Conservation (phyloP, 2,888 invertebrate genomes). For the Tridacna crocea region DNA sequence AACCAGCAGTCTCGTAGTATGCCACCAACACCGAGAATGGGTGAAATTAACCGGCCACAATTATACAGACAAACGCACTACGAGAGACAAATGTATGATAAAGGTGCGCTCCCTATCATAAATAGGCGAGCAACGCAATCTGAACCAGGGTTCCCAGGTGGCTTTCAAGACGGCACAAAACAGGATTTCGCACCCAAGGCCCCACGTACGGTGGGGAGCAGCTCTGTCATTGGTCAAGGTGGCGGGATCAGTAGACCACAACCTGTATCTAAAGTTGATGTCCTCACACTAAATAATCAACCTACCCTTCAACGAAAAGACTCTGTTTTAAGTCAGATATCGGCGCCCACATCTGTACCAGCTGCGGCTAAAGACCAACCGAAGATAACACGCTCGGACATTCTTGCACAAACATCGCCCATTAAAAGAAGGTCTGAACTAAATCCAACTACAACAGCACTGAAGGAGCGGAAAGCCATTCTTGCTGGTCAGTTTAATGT, state of each 20-base stretch:
- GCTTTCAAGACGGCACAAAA: slow-evolving; percentile 22
- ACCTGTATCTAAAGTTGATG: slow-evolving; percentile 29
- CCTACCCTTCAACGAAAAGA: slow-evolving; percentile 28
- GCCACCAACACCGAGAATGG: slow-evolving; percentile 50
- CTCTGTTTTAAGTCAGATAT: slow-evolving; percentile 41
- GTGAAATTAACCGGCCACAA: slow-evolving; percentile 34
- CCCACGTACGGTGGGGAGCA: slow-evolving; percentile 52
- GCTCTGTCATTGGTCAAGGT: slow-evolving; percentile 37
- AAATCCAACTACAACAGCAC: slow-evolving; percentile 30
- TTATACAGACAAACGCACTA: slow-evolving; percentile 31
- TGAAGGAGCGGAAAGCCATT: slow-evolving; percentile 49
- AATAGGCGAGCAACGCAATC: slow-evolving; percentile 37
- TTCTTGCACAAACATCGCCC: slow-evolving; percentile 52
- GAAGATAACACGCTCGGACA: slow-evolving; percentile 23
- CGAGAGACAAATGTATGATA: slow-evolving; percentile 44
- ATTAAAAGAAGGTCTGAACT: slow-evolving; percentile 53
- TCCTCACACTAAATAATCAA: slow-evolving; percentile 20
- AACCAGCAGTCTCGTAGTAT: slow-evolving; percentile 47
- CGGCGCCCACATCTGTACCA: slow-evolving; percentile 6
- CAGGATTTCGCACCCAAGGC: slow-evolving; percentile 53
- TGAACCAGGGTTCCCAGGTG: slow-evolving; percentile 38
- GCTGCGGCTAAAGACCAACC: not conserved
- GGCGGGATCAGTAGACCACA: slow-evolving; percentile 6
- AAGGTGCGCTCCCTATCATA: slow-evolving; percentile 52
- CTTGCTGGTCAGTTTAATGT: slow-evolving; percentile 59